Base-by-base conservation (phyloP, 2,797 vertebrate genomes). In the Hyperoplus immaculatus region DNA sequence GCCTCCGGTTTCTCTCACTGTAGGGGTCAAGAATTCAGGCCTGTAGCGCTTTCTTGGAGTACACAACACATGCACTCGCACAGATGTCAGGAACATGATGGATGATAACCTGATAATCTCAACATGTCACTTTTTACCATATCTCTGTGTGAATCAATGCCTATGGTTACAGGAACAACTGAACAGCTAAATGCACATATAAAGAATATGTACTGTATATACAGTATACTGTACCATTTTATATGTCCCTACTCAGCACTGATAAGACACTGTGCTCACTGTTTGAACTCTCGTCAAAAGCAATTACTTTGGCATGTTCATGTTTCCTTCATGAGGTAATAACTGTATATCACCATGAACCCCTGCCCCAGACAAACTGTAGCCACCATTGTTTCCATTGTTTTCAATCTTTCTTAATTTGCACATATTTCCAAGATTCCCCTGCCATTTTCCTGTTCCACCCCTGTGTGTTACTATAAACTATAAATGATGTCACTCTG, bases 401-500 rank as follows among this genome's bases (percentile, higher is more conserved):
- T 85, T 73, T 79, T 73, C 69, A 69, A 45, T 67, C 62, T 60
- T 59, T 75, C 63, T 78, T 68, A 62, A 80, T 59, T 68, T 66
- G 77, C 57, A 68, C 59, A 75, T 61, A 84, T 69, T 80, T 85
- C 57, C 45, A 80, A 75, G 64, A 66, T 83, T 72, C 78, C 74
- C 62, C 78, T 81, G 61, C 54, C 66, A 74, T 87, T 88, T 85
- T 76, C 80, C 79, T 79, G 77, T 84, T 80, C 81, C 81, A 62
- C 85, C 84, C 77, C 21, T 82, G 42, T 72, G 61, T 84, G 69
- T 76, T 80, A 39, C 36, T 41, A 50, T 71, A 21, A 88, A 86
- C 78, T 68, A 82, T 84, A 81, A 83, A 89, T 87, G 73, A 86
- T 80, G 85, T 80, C 76, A 83, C 67, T 77, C 69, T 74, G 69